phyloP scores from a whole-genome alignment of 2,113 vertebrate species.

The Gymnarchus niloticus region DNA sequence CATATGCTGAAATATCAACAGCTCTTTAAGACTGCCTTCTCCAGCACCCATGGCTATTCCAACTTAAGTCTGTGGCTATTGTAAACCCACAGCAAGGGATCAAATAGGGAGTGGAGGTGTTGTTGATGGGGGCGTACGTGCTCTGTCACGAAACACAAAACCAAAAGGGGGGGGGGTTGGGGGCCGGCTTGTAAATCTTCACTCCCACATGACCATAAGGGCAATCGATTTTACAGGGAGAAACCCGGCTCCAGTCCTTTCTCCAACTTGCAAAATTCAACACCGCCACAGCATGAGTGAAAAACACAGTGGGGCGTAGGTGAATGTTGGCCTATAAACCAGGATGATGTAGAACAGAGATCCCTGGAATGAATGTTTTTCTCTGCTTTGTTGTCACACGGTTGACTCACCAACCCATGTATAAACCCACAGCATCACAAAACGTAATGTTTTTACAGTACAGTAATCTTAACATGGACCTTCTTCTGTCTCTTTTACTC shows the following conservation, averaged over 20 bases:
- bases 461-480: not conserved
- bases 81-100: not conserved
- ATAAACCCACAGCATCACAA: not conserved
- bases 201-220: constrained; percentile 2
- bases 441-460: not conserved
- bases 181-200: too few species aligned
- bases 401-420: not conserved
- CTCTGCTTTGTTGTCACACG: too few species aligned
- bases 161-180: not conserved
- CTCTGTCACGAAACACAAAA: not conserved
- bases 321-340: not conserved
- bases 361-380: not conserved
- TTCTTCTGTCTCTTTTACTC: not conserved
- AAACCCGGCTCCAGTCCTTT: too few species aligned
- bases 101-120: not conserved
- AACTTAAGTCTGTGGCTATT: not conserved
- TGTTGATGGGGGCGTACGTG: not conserved
- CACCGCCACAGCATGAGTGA: not conserved
- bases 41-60: not conserved
- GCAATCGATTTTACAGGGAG: not conserved
- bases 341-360: not conserved
- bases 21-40: not conserved
- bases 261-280: not conserved
- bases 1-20: not conserved
- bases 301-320: not conserved